Conservation (phyloP, 2,797 vertebrate species). For the Muscicapa striata region DNA sequence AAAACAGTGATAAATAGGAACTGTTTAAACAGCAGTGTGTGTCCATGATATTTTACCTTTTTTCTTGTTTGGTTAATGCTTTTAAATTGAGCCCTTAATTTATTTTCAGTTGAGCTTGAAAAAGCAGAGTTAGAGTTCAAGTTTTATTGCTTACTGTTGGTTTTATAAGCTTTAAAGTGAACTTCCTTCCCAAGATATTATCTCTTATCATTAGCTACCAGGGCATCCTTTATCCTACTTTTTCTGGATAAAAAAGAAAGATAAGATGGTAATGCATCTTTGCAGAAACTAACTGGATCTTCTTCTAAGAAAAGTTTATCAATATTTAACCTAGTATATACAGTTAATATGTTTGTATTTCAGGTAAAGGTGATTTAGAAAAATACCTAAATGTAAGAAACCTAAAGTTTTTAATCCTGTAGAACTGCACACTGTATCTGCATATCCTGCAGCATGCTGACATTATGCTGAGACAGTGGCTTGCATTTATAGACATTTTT, state of each 20-base stretch:
- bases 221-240: background rate
- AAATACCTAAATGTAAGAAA: background rate
- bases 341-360: background rate
- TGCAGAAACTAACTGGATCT: background rate
- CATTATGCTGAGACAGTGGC: background rate
- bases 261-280: background rate
- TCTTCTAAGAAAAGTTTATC: background rate
- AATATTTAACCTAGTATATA: background rate
- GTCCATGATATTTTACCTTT: background rate
- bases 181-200: background rate
- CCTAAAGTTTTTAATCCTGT: background rate
- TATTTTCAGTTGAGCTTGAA: background rate
- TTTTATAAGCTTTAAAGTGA: background rate
- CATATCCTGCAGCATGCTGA: background rate
- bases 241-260: background rate
- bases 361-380: background rate
- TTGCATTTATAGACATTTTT: background rate
- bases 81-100: background rate
- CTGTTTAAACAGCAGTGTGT: background rate
- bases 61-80: background rate
- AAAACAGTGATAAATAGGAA: background rate
- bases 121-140: background rate
- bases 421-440: background rate
- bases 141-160: background rate
- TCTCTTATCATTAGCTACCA: background rate